phyloP scores from a whole-genome alignment of 2,113 vertebrate species.

The Amazona vittata region DNA sequence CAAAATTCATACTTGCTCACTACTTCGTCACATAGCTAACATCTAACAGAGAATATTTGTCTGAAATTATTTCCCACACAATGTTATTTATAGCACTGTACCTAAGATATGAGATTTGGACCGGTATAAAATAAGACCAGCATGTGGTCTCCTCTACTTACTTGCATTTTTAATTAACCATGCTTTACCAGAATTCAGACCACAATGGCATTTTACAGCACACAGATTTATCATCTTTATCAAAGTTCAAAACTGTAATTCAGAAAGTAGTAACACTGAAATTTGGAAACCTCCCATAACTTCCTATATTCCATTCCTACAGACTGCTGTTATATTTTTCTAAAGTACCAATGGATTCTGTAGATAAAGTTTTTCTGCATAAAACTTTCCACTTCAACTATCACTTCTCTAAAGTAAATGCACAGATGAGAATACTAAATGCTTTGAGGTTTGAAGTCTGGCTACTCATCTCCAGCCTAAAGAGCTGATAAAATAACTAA shows the following conservation, averaged over 20 bases:
- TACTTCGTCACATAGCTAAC: neutral
- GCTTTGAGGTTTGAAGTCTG: neutral
- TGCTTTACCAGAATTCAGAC: neutral
- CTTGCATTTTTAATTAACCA: neutral
- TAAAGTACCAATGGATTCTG: neutral
- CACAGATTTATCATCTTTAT: neutral
- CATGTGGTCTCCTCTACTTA: neutral
- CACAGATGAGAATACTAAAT: neutral
- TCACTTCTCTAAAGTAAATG: neutral
- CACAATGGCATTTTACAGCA: neutral
- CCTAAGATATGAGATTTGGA: neutral
- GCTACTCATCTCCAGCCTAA: neutral
- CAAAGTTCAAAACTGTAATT: neutral
- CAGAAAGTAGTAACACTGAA: neutral
- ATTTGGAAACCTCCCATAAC: neutral
- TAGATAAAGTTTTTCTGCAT: neutral
- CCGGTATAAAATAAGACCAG: neutral
- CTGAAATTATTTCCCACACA: neutral
- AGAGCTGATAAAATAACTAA: constrained; percentile 27
- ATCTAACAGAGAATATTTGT: neutral
- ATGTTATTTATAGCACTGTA: neutral
- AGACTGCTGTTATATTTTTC: neutral
- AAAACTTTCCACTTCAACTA: neutral
- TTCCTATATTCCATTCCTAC: neutral
- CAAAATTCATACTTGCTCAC: neutral